phyloP scores from a whole-genome alignment of 2,888 invertebrate genomes.

The Tipula confusa region DNA sequence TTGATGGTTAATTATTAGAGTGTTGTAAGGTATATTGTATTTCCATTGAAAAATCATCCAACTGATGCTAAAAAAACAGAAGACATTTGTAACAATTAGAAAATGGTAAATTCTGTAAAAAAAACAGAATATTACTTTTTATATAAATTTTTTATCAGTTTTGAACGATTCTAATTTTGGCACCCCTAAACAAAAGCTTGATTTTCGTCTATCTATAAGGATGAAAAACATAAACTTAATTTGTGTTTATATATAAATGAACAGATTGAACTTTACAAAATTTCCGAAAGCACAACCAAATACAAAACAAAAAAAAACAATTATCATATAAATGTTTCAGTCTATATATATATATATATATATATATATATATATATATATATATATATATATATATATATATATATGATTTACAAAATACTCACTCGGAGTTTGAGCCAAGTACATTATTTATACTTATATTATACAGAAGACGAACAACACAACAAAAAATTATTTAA shows the following conservation, averaged over 20 bases:
- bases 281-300: background rate
- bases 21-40: no score
- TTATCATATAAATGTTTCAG: background rate
- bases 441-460: background rate
- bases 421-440: background rate
- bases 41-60: no score
- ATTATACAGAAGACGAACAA: background rate
- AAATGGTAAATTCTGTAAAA: no score
- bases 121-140: background rate
- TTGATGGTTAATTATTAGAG: no score
- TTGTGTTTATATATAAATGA: background rate
- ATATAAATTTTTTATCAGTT: background rate
- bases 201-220: background rate
- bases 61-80: no score
- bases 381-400: no score
- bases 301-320: background rate
- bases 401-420: constrained; percentile 13
- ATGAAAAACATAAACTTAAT: background rate
- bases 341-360: no score
- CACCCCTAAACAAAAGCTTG: background rate
- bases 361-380: no score
- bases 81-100: no score
- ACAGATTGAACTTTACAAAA: background rate
- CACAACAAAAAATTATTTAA: background rate
- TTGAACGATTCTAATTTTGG: background rate